Conservation (phyloP, 1,140 invertebrate species). For the Charaxes varanes region DNA sequence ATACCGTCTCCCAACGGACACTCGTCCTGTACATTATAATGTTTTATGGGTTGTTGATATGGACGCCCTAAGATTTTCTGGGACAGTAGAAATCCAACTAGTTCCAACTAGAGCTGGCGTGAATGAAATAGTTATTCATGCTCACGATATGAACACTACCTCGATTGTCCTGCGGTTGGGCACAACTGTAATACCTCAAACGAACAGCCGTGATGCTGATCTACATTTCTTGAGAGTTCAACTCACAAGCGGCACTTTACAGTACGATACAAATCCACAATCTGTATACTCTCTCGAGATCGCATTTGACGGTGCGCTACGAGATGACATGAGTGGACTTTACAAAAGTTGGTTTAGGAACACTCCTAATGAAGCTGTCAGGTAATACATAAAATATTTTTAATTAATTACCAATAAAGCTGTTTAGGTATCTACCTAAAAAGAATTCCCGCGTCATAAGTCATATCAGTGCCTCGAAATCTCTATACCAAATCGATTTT, state of each 20-base stretch:
- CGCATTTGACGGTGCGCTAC: slow-evolving; percentile 64
- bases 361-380: slow-evolving; percentile 20
- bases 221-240: slow-evolving; percentile 36
- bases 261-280: slow-evolving; percentile 20
- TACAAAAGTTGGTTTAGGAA: slow-evolving; percentile 84
- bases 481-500: too few species aligned
- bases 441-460: too few species aligned
- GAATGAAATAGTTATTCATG: slow-evolving; percentile 77
- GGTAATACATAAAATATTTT: too few species aligned
- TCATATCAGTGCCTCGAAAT: too few species aligned
- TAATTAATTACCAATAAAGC: too few species aligned
- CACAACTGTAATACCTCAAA: slow-evolving; percentile 12
- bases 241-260: slow-evolving; percentile 32
- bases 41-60: slow-evolving; percentile 38
- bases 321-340: slow-evolving; percentile 82
- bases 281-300: slow-evolving; percentile 64
- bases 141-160: slow-evolving; percentile 70
- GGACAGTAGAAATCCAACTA: slow-evolving; percentile 74
- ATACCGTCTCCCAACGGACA: slow-evolving; percentile 76
- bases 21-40: slow-evolving; percentile 77
- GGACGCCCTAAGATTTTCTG: slow-evolving; percentile 67
- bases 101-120: slow-evolving; percentile 40
- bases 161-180: slow-evolving; percentile 39
- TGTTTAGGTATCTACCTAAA: too few species aligned
- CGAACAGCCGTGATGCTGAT: slow-evolving; percentile 12